Percentiles rank a stretch among this genome's conserved stretches.
Evolutionary conservation across 2,113 vertebrate genomes (phyloP).

Genomic region (Hippocampus abdominalis): DNA sequence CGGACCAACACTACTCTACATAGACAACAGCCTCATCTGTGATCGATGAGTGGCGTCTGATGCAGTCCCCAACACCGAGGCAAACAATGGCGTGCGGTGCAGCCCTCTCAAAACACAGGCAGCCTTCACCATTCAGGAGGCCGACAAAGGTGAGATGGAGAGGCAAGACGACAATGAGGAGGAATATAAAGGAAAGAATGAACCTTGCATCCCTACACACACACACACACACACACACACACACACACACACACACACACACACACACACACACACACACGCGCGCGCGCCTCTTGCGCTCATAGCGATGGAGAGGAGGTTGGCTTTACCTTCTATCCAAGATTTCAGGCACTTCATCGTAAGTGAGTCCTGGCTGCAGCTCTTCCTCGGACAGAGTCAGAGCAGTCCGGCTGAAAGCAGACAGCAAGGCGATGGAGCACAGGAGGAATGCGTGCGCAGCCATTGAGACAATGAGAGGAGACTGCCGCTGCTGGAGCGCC

Average conservation of each 20-base stretch:
- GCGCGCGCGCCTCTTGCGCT: constrained; percentile 31
- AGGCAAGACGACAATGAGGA: constrained; percentile 3
- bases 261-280: constrained; percentile 23
- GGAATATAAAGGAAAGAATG: constrained; percentile 11
- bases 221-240: constrained; percentile 24
- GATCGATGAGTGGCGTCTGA: constrained; percentile 67
- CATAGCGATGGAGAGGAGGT: constrained; percentile 40
- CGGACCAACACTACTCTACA: constrained; percentile 52
- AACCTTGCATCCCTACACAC: constrained; percentile 36
- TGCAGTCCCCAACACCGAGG: constrained; percentile 58
- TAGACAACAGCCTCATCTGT: constrained; percentile 59
- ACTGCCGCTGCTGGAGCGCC: constrained; percentile 69
- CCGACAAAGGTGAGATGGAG: constrained; percentile 38
- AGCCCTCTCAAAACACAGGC: constrained; percentile 21
- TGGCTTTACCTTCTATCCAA: constrained; percentile 74
- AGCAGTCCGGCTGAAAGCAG: constrained; percentile 55
- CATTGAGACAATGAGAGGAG: constrained; percentile 76
- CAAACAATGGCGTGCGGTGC: constrained; percentile 57
- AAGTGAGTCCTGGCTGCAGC: constrained; percentile 56
- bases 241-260: too few species aligned
- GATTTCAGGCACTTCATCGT: constrained; percentile 76
- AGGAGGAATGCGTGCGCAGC: constrained; percentile 74
- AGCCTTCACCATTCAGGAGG: background rate
- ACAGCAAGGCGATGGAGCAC: constrained; percentile 68
- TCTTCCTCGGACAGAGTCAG: constrained; percentile 58